These are phyloP conservation scores for Ptyas mucosa DNA, from an alignment of 2,113 vertebrate genomes.

Conservation along the genomic window DNA sequence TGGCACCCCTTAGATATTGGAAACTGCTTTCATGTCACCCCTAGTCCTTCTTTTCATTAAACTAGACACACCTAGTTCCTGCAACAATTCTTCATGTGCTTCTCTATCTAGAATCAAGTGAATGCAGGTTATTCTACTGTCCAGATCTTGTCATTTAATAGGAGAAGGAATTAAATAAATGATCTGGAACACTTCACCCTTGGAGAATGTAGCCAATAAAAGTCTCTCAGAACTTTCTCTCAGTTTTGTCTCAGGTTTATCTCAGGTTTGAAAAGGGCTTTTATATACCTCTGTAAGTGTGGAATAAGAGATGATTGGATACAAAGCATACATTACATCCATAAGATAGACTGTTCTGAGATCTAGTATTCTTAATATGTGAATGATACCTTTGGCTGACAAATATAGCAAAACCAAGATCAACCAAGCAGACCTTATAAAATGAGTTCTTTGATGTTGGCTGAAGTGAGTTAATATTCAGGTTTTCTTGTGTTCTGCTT, in stretches of 20 bases:
- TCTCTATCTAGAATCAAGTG: too few species aligned
- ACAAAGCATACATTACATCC: neutral
- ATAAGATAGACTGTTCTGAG: neutral
- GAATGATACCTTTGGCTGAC: neutral
- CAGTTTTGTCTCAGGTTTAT: neutral
- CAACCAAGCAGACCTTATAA: neutral
- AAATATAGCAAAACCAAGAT: neutral
- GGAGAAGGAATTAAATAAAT: neutral
- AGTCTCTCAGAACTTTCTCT: neutral
- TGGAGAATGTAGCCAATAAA: neutral
- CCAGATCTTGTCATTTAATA: neutral
- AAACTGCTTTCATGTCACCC: too few species aligned
- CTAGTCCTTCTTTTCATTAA: too few species aligned
- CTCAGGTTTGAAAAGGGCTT: neutral
- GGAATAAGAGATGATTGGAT: neutral
- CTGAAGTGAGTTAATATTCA: neutral
- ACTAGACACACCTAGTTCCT: too few species aligned
- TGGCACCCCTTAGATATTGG: too few species aligned
- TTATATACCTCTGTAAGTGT: neutral
- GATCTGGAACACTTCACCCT: neutral
- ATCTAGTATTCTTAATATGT: neutral
- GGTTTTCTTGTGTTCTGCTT: neutral
- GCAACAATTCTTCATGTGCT: too few species aligned
- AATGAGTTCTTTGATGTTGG: neutral
- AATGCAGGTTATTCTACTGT: neutral